Conservation (phyloP, 2,888 invertebrate genomes). For the Sarcophaga subvicina region DNA sequence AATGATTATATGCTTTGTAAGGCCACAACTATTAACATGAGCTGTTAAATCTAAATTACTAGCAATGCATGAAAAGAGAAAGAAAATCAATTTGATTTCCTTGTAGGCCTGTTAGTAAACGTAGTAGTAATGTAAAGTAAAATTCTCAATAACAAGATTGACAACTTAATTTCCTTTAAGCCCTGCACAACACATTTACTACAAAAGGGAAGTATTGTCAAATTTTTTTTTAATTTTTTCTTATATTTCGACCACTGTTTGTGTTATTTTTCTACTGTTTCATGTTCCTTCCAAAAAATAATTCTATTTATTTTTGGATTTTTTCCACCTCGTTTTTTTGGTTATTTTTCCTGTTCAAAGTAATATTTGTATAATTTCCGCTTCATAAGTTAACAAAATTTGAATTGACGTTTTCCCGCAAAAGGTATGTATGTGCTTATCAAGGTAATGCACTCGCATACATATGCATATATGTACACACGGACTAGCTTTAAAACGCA, state of each 20-base stretch:
- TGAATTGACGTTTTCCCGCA: conserved; percentile 67
- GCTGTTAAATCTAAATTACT: too few species aligned
- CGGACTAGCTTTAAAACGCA: conserved; percentile 26
- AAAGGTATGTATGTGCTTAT: conserved; percentile 55
- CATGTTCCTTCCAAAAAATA: background rate
- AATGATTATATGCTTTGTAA: too few species aligned
- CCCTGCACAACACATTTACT: too few species aligned
- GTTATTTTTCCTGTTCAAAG: conserved; percentile 30
- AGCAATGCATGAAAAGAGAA: too few species aligned
- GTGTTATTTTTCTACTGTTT: background rate
- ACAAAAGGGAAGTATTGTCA: background rate
- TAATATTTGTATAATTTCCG: conserved; percentile 69
- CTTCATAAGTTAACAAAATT: conserved; percentile 68
- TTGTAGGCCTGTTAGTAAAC: too few species aligned
- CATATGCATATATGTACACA: background rate
- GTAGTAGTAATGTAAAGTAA: too few species aligned
- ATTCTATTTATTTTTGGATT: background rate
- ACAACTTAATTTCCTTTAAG: background rate
- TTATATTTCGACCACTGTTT: conserved; percentile 7
- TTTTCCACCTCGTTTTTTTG: background rate
- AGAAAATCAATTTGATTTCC: too few species aligned
- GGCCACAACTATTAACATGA: too few species aligned
- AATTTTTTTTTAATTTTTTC: background rate
- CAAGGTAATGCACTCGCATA: conserved; percentile 41
- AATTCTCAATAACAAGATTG: background rate